Evolutionary conservation across 2,888 invertebrate genomes (phyloP).

Genomic region (Polymixis lichenea): DNA sequence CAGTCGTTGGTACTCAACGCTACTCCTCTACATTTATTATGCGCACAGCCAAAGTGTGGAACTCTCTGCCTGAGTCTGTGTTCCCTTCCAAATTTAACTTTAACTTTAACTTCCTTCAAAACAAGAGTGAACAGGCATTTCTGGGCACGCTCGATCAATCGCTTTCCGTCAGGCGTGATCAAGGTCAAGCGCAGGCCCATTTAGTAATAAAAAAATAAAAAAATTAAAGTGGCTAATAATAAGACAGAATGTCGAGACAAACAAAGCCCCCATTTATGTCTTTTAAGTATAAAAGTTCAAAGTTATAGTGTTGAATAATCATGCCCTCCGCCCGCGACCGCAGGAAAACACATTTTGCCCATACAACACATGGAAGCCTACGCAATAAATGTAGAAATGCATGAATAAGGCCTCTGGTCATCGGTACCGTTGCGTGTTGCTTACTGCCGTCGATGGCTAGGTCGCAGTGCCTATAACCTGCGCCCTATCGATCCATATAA

Average conservation of each 20-base stretch:
- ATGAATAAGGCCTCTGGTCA: conserved; percentile 67
- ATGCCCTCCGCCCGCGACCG: neutral
- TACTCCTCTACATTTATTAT: no score
- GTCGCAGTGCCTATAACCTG: conserved; percentile 83
- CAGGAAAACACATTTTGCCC: neutral
- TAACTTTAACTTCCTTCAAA: no score
- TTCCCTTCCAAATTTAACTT: no score
- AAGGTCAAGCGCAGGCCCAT: no score
- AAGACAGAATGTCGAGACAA: neutral
- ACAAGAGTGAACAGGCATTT: no score
- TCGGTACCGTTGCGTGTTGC: conserved; percentile 83
- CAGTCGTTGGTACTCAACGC: no score
- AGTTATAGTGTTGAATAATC: neutral
- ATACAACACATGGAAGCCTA: neutral
- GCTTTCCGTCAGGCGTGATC: no score
- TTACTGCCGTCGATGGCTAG: conserved; percentile 77
- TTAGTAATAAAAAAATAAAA: no score
- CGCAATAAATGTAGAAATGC: neutral
- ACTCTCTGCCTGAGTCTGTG: no score
- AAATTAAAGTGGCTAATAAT: neutral
- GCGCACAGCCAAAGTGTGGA: no score
- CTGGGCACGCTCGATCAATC: no score
- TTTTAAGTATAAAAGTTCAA: neutral
- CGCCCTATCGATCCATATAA: conserved; percentile 87
- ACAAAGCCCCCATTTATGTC: neutral